These are phyloP conservation scores for Chaitophorus viminalis DNA, from an alignment of 2,888 invertebrate genomes.

Conservation along the genomic window DNA sequence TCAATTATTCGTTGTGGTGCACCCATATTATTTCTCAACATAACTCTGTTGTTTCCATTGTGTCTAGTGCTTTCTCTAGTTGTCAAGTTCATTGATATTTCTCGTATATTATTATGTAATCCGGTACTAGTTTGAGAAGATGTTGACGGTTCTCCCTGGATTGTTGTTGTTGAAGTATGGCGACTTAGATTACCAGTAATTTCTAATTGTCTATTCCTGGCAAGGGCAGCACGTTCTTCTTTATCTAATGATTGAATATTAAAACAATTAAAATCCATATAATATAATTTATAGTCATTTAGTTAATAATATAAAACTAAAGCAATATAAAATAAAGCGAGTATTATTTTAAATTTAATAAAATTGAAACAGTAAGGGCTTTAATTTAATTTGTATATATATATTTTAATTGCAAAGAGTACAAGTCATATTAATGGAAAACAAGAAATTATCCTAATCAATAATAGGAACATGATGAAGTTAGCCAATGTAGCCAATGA, in stretches of 20 bases:
- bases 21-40: background rate
- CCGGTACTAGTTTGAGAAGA: background rate
- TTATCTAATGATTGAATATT: slow-evolving; percentile 31
- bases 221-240: background rate
- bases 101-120: background rate
- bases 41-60: background rate
- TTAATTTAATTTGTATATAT: too few species aligned
- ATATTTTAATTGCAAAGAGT: too few species aligned
- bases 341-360: too few species aligned
- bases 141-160: background rate
- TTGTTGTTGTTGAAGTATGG: background rate
- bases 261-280: background rate
- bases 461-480: too few species aligned
- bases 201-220: background rate
- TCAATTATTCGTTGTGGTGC: background rate
- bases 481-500: too few species aligned
- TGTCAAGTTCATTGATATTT: background rate
- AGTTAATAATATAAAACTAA: too few species aligned
- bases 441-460: too few species aligned
- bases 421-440: too few species aligned
- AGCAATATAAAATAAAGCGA: too few species aligned
- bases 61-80: background rate
- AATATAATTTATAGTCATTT: too few species aligned
- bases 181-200: background rate
- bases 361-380: too few species aligned